phyloP scores from a whole-genome alignment of 92 coral and sea anemone genomes.

The Palythoa grandis region DNA sequence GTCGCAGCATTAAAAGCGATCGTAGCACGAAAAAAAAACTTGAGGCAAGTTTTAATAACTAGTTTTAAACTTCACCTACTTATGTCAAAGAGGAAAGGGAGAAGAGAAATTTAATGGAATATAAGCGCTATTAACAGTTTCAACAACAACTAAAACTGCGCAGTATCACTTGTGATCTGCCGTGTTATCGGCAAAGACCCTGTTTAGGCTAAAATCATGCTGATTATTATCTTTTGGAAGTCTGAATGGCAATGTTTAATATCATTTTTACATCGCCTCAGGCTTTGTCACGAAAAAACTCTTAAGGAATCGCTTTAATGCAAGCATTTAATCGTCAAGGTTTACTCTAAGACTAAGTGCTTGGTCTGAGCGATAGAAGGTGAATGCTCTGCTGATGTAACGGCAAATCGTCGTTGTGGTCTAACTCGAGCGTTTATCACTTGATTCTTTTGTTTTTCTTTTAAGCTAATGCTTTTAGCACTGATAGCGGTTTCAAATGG shows the following conservation, averaged over 20 bases:
- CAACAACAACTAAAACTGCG: conserved; percentile 18
- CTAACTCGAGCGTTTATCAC: conserved; percentile 36
- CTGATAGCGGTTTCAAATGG: not conserved
- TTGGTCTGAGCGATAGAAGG: not conserved
- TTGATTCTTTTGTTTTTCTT: conserved; percentile 36
- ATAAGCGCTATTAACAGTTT: conserved; percentile 8
- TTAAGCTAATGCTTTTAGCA: conserved; percentile 37
- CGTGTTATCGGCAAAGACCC: conserved; percentile 44
- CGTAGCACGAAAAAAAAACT: not conserved
- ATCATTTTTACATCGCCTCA: conserved; percentile 31
- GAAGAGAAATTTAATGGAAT: not conserved
- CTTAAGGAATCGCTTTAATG: conserved; percentile 35
- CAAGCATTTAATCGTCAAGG: conserved; percentile 21
- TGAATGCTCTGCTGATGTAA: not conserved
- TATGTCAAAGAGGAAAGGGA: not conserved
- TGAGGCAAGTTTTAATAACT: not conserved
- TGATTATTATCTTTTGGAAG: conserved; percentile 44
- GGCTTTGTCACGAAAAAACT: conserved; percentile 48
- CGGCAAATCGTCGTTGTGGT: conserved; percentile 33
- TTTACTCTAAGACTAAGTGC: not conserved
- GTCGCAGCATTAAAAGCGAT: conserved; percentile 9
- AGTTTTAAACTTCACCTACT: not conserved
- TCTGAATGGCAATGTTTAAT: conserved; percentile 44
- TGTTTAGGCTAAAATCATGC: conserved; percentile 44
- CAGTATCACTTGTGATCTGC: conserved; percentile 30